These are phyloP conservation scores for Petrosia ficiformis DNA, from an alignment of 37 sponge, comb jelly and placozoan species.

Conservation along the genomic window DNA sequence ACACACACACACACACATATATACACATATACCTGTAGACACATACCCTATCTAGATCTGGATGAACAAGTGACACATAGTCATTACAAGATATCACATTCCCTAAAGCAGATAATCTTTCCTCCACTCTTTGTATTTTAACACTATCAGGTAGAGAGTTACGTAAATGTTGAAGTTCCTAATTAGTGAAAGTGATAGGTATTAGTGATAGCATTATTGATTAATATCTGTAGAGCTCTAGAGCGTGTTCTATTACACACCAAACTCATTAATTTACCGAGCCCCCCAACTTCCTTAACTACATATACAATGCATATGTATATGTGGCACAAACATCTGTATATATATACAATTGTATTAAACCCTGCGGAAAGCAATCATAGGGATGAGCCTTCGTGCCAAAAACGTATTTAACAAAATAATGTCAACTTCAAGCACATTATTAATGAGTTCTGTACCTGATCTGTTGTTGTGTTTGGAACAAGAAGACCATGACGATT, in stretches of 20 bases:
- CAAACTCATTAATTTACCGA: no score
- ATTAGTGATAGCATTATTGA: not conserved
- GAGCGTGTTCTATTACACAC: no score
- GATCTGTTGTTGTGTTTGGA: slow-evolving; percentile 93
- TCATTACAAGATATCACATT: slow-evolving; percentile 98
- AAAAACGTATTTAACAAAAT: no score
- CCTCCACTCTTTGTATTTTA: slow-evolving; percentile 94
- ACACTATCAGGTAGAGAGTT: slow-evolving; percentile 94
- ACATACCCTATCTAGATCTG: slow-evolving; percentile 93
- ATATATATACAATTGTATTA: slow-evolving; percentile 2
- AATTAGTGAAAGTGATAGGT: slow-evolving; percentile 11
- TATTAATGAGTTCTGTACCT: no score
- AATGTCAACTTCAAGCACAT: no score
- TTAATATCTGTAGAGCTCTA: no score
- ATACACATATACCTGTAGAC: no score
- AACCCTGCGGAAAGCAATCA: no score
- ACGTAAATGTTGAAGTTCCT: slow-evolving; percentile 94
- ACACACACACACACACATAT: no score
- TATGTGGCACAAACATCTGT: not conserved
- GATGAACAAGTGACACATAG: slow-evolving; percentile 97
- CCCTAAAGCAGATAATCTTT: slow-evolving; percentile 95
- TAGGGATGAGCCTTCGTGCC: not conserved
- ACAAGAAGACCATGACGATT: slow-evolving; percentile 96
- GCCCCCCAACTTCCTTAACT: no score
- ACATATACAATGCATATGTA: no score